A percentile compares a stretch with the other conserved stretches of the same genome.
Evolutionary conservation across 2,888 invertebrate genomes (phyloP).

Genomic region (Nesidiocoris tenuis): DNA sequence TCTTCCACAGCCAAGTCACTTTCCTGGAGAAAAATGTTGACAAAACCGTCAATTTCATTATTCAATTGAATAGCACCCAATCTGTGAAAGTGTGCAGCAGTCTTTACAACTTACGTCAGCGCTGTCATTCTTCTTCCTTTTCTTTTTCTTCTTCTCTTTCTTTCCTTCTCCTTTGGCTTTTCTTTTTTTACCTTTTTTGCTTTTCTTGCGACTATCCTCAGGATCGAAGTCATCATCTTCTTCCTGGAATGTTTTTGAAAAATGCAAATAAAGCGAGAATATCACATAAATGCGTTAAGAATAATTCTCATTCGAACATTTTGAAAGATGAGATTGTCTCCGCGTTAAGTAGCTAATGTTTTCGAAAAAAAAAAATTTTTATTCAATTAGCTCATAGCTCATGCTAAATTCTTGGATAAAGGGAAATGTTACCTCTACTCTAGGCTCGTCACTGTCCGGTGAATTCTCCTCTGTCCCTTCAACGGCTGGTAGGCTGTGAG

Average conservation of each 20-base stretch:
- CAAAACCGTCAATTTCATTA: too few relatives aligned
- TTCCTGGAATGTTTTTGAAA: constrained; percentile 62
- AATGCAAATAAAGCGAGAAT: neutral
- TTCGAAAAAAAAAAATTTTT: neutral
- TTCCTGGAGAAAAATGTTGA: constrained; percentile 59
- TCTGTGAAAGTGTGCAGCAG: too few relatives aligned
- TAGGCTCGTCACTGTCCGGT: constrained; percentile 72
- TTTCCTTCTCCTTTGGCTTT: constrained; percentile 87
- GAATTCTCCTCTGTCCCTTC: constrained; percentile 64
- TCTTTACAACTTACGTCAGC: constrained; percentile 64
- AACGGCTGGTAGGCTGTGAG: constrained; percentile 52
- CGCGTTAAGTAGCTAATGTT: too few relatives aligned
- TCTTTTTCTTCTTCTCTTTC: constrained; percentile 91
- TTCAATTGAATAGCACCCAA: too few relatives aligned
- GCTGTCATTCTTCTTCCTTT: constrained; percentile 90
- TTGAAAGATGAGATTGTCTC: too few relatives aligned
- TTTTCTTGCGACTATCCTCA: constrained; percentile 73
- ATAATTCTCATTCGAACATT: too few relatives aligned
- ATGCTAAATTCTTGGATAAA: too few relatives aligned
- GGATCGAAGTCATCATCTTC: constrained; percentile 89
- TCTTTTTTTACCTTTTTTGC: constrained; percentile 92
- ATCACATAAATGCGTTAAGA: too few relatives aligned
- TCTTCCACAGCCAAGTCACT: constrained; percentile 67
- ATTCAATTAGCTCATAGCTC: too few relatives aligned
- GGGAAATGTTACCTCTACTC: constrained; percentile 61